Percentiles rank a stretch among this genome's conserved stretches.
phyloP scores from a whole-genome alignment of 2,888 invertebrate species.

The Helobdella robusta region DNA sequence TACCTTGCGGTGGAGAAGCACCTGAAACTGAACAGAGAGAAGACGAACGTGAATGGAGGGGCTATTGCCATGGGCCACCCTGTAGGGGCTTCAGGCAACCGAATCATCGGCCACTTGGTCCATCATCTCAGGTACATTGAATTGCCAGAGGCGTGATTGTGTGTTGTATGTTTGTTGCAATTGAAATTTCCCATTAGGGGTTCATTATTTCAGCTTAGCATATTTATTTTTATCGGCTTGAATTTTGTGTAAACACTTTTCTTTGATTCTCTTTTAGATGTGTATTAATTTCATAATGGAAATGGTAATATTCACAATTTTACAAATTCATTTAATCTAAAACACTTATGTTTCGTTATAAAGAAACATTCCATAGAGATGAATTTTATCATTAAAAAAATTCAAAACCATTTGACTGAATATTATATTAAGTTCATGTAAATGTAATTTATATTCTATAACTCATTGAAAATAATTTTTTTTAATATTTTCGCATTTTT shows the following conservation, averaged over 20 bases:
- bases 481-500: not conserved
- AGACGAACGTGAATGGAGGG: slow-evolving; percentile 87
- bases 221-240: no score
- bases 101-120: slow-evolving; percentile 80
- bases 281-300: no score
- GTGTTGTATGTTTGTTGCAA: no score
- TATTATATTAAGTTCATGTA: not conserved
- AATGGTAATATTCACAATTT: no score
- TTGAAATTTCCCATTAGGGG: no score
- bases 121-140: slow-evolving; percentile 89
- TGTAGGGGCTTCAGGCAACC: slow-evolving; percentile 81
- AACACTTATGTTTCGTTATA: no score
- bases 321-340: no score
- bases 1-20: slow-evolving; percentile 82
- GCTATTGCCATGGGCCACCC: slow-evolving; percentile 96
- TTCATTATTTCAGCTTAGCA: no score
- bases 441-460: not conserved
- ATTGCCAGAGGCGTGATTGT: no score
- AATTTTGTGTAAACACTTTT: no score
- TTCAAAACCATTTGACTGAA: not conserved
- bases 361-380: not conserved
- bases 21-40: slow-evolving; percentile 71
- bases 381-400: not conserved
- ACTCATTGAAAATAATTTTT: not conserved
- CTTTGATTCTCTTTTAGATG: no score